Evolutionary conservation across 1,140 invertebrate species (phyloP), one percentile per base, ranked within the genome.

Genomic region (Antheraea pernyi): DNA sequence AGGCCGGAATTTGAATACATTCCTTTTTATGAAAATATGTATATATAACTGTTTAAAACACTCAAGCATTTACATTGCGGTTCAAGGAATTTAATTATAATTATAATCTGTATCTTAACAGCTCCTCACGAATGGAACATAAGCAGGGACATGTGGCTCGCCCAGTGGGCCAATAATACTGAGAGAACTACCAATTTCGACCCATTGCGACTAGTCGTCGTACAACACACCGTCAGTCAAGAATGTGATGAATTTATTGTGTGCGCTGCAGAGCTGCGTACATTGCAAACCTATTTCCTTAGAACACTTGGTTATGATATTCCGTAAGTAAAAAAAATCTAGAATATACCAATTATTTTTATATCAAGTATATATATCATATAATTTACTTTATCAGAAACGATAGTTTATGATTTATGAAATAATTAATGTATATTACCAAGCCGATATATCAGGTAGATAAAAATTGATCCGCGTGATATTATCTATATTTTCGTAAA

Each of bases 71-170:
- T 30, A 30, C 22, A 30, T 30, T 30, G 4, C 22, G 22, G 22
- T 30, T 1, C 22, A 30, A 30, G 22, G 22, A 30, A 30, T 30
- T 30, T 30, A 30, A 30, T 30, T 4, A 30, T 30, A 30, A 30
- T 30, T 30, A n/a, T n/a, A 1, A 30, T 30, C 22, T 30, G 22
- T 30, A 30, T 30, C 22, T 30, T 30, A 30, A 46, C 64, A 89
- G 87, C 82, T 18, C 82, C 85, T 0, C 82, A 87, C 63, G 79
- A 84, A 48, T 91, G 89, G 89, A 84, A 79, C 46, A 89, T 91
- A 19, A 81, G 78, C 0, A 73, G 86, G 6, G 73, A 86, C 10
- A 85, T 86, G 84, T 91, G 89, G 89, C 71, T 89, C 36, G 86
- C 87, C 36, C 19, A 22, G 67, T 70, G 62, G 16, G 65, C 67